Percentiles rank a stretch among this genome's conserved stretches.
Evolutionary conservation across 2,797 vertebrate species (phyloP).

Genomic region (Phyllotis vaccarum): DNA sequence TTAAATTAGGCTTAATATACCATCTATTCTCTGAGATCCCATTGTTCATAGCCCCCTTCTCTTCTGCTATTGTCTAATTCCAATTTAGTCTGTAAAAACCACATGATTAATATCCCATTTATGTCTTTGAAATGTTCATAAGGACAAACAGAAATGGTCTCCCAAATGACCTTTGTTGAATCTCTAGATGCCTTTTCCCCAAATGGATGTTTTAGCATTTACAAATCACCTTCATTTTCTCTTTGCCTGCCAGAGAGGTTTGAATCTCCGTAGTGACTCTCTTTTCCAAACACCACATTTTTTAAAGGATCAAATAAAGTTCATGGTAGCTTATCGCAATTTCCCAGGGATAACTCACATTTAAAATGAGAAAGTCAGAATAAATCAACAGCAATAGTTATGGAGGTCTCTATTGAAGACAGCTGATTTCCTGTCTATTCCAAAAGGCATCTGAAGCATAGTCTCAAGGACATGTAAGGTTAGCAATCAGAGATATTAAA

Average conservation of each 20-base stretch:
- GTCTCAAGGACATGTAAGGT: background rate
- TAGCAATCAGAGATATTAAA: background rate
- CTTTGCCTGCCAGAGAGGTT: slow-evolving; percentile 49
- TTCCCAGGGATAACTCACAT: slow-evolving; percentile 69
- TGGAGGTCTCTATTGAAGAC: background rate
- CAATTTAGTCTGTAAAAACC: background rate
- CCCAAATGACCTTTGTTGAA: slow-evolving; percentile 70
- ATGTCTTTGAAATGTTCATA: slow-evolving; percentile 63
- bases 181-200: slow-evolving; percentile 35
- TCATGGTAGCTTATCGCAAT: slow-evolving; percentile 77
- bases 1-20: slow-evolving; percentile 57
- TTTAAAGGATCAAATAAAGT: slow-evolving; percentile 82
- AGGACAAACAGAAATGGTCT: slow-evolving; percentile 70
- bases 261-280: slow-evolving; percentile 74
- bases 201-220: slow-evolving; percentile 78
- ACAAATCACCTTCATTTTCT: slow-evolving; percentile 80
- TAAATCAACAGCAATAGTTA: slow-evolving; percentile 66
- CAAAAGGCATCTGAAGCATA: background rate
- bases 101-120: slow-evolving; percentile 61
- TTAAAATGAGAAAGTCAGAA: slow-evolving; percentile 75
- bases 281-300: slow-evolving; percentile 67
- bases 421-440: background rate
- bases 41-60: background rate
- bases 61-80: background rate
- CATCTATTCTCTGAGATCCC: background rate